Conservation (phyloP, 1,140 invertebrate species). For the Catajapyx aquilonaris region DNA sequence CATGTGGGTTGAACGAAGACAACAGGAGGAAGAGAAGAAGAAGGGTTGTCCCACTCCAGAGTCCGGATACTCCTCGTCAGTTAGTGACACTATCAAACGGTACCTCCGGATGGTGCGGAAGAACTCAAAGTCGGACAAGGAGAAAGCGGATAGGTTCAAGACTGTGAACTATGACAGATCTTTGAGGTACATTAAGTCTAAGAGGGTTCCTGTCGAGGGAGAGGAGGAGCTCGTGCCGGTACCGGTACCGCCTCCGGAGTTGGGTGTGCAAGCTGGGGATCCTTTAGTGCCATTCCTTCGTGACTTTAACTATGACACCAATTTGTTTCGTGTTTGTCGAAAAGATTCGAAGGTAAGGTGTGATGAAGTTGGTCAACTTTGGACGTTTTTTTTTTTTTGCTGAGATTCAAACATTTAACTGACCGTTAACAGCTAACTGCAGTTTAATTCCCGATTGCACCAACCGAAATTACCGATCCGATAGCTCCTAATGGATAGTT, state of each 20-base stretch:
- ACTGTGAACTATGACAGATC: slow-evolving; percentile 72
- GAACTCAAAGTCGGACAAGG: slow-evolving; percentile 50
- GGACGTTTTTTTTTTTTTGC: no score
- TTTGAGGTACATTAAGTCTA: slow-evolving; percentile 58
- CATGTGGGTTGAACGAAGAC: background rate
- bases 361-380: no score
- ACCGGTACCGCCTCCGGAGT: slow-evolving; percentile 20
- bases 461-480: no score
- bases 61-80: slow-evolving; percentile 61
- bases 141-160: slow-evolving; percentile 59
- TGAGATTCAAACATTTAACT: no score
- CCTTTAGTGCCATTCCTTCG: slow-evolving; percentile 11
- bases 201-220: slow-evolving; percentile 23
- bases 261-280: slow-evolving; percentile 14
- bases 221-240: slow-evolving; percentile 34
- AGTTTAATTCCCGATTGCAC: no score
- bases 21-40: slow-evolving; percentile 26
- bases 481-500: no score
- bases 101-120: slow-evolving; percentile 66
- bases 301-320: no score
- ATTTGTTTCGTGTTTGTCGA: no score
- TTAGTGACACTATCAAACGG: slow-evolving; percentile 62
- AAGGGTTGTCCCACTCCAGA: slow-evolving; percentile 39
- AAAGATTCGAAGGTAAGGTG: no score
- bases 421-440: no score